These are phyloP conservation scores for Phaedon cochleariae DNA, from an alignment of 2,888 invertebrate species.

Conservation along the genomic window DNA sequence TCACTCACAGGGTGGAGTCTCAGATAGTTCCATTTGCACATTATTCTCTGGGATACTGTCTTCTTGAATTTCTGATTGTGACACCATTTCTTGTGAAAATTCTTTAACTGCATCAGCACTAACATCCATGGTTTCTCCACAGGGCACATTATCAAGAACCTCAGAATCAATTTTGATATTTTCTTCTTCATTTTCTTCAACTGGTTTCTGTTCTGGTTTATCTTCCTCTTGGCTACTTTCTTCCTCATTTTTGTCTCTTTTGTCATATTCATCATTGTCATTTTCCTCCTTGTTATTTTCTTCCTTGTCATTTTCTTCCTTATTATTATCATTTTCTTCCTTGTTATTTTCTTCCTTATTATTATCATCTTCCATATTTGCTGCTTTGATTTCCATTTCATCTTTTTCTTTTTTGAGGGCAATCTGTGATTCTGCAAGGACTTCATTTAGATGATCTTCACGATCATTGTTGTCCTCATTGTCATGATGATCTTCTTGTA, in stretches of 20 bases:
- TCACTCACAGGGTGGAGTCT: not conserved
- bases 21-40: not conserved
- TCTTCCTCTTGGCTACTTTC: not conserved
- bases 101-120: not conserved
- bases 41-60: not conserved
- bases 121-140: constrained; percentile 10
- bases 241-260: too few relatives aligned
- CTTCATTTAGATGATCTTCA: constrained; percentile 19
- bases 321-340: not conserved
- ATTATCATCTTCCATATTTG: constrained; percentile 1
- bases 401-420: constrained; percentile 4
- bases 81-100: not conserved
- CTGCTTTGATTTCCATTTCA: too few relatives aligned
- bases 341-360: not conserved
- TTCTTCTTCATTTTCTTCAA: not conserved
- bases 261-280: too few relatives aligned
- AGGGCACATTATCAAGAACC: not conserved
- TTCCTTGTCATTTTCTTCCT: too few relatives aligned
- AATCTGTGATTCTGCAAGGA: constrained; percentile 3
- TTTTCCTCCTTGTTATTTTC: too few relatives aligned
- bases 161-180: not conserved
- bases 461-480: constrained; percentile 14
- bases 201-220: too few relatives aligned
- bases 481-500: constrained; percentile 14
- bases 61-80: not conserved